Evolutionary conservation across 2,113 vertebrate species (phyloP).

Genomic region (Erinaceus europaeus): DNA sequence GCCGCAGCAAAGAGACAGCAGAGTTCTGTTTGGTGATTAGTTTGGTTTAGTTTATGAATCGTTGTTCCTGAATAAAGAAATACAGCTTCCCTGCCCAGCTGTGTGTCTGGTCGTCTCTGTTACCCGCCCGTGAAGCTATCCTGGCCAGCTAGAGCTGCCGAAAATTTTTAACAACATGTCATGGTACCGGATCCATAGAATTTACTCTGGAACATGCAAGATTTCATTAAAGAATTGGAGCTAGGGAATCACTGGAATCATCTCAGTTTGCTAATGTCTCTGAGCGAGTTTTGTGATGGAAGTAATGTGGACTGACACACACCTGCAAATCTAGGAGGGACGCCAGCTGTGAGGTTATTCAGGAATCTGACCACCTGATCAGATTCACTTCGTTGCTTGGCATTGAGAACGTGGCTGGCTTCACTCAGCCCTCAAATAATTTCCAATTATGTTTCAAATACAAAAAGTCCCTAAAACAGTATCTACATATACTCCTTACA

Average conservation of each 20-base stretch:
- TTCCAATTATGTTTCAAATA: conserved; percentile 12
- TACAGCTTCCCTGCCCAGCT: too few relatives aligned
- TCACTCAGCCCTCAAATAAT: background rate
- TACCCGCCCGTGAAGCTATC: too few relatives aligned
- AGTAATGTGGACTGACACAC: background rate
- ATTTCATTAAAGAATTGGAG: background rate
- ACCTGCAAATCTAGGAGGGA: background rate
- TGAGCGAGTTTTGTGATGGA: background rate
- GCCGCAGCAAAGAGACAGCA: too few relatives aligned
- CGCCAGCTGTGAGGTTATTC: background rate
- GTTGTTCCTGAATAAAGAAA: too few relatives aligned
- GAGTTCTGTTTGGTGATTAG: too few relatives aligned
- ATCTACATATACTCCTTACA: background rate
- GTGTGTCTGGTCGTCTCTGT: too few relatives aligned
- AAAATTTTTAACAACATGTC: background rate
- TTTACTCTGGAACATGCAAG: background rate
- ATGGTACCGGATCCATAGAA: background rate
- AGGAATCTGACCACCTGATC: background rate
- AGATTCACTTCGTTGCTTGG: background rate
- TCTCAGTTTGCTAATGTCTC: background rate
- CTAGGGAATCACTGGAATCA: background rate
- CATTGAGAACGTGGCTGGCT: background rate
- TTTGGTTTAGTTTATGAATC: too few relatives aligned
- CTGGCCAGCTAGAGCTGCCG: too few relatives aligned
- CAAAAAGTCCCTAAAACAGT: background rate